Evolutionary conservation across 2,888 invertebrate genomes (phyloP).

Genomic region (Pterostichus niger): DNA sequence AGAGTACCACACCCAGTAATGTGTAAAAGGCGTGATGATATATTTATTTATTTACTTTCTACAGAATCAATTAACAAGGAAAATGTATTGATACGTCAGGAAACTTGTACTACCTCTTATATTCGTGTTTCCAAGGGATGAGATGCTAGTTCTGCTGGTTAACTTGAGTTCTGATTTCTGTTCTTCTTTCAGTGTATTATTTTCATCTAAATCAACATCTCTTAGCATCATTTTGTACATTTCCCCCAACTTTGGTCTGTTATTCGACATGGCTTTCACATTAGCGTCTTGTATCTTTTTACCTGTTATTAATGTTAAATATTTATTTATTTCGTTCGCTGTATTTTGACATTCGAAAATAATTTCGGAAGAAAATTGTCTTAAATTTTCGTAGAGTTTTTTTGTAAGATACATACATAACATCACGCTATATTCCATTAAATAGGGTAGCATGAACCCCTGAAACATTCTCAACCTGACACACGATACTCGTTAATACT

Average conservation of each 20-base stretch:
- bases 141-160: neutral
- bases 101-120: neutral
- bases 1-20: too few species aligned
- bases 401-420: too few species aligned
- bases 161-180: neutral
- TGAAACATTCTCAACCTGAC: too few species aligned
- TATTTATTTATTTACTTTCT: too few species aligned
- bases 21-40: too few species aligned
- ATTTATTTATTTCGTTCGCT: neutral
- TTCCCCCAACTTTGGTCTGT: conserved; percentile 39
- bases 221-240: neutral
- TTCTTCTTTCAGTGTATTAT: neutral
- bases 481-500: too few species aligned
- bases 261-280: conserved; percentile 26
- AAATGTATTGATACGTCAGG: too few species aligned
- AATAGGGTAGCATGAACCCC: too few species aligned
- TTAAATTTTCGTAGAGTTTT: too few species aligned
- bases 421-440: too few species aligned
- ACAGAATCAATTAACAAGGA: too few species aligned
- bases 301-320: neutral
- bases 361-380: too few species aligned
- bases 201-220: neutral
- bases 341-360: neutral
- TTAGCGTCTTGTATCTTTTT: conserved; percentile 18
- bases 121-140: neutral